A percentile compares a stretch with the other conserved stretches of the same genome.
phyloP scores from a whole-genome alignment of 2,888 invertebrate species.

The Hipparchia sbordonii region DNA sequence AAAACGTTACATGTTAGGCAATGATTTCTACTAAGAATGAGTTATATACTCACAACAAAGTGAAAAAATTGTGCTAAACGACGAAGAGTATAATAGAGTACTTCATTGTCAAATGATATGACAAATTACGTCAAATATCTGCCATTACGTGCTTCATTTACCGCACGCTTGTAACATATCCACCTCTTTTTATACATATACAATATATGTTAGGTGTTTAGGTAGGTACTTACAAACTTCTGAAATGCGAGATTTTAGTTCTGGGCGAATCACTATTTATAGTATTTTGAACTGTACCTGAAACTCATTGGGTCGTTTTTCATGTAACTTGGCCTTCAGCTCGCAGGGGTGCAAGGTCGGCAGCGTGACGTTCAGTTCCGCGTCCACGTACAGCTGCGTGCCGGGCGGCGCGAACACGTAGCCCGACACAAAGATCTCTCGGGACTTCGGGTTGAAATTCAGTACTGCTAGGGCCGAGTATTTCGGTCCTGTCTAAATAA shows the following conservation, averaged over 20 bases:
- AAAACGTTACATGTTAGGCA: no score
- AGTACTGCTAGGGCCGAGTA: constrained; percentile 66
- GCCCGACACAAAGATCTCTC: constrained; percentile 68
- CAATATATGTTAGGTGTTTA: no score
- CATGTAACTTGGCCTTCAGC: constrained; percentile 85
- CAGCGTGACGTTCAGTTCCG: constrained; percentile 87
- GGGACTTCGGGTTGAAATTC: constrained; percentile 73
- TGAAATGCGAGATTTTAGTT: no score
- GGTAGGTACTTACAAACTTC: background rate
- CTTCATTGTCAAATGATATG: no score
- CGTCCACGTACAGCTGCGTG: constrained; percentile 86
- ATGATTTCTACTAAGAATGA: no score
- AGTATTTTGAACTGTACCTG: constrained; percentile 76
- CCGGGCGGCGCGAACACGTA: constrained; percentile 85
- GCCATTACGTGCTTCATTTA: no score
- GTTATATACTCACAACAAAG: no score
- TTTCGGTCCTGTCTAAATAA: constrained; percentile 67
- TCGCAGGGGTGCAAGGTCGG: constrained; percentile 89
- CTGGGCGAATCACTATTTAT: background rate
- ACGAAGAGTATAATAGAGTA: no score
- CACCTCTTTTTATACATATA: no score
- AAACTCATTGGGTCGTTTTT: constrained; percentile 86
- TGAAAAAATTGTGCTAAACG: no score
- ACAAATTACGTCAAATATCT: no score
- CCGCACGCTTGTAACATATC: no score